Evolutionary conservation across 2,113 vertebrate species (phyloP), one percentile per base, ranked within the genome.

Genomic region (Prietella phreatophila): DNA sequence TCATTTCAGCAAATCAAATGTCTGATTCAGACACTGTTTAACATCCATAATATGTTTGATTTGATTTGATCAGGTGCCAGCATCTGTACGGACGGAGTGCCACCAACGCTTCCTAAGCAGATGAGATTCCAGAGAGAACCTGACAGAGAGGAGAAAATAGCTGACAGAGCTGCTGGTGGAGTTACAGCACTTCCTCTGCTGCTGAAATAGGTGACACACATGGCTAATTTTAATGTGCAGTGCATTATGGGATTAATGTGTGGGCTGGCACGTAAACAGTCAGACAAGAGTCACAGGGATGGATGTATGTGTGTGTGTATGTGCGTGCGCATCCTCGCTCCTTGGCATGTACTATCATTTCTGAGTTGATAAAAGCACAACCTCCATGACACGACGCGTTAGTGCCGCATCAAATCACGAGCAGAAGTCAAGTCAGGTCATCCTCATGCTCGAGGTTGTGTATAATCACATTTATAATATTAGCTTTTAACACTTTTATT

Each of bases 371-470:
- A 93, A 47, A 92, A 88, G 83, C 93, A 92, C 88, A 89, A 89
- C 85, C 88, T 73, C 39, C 87, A 92, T 93, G 93, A 93, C 94
- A 93, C 91, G 90, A 89, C 92, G 89, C 92, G 93, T 95, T 94
- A 94, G 65, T 93, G 91, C 92, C 87, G 91, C 93, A 91, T 92
- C 91, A 80, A 87, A 89, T 91, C 91, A 90, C 88, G 22, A 61
- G 47, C 25, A 50, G 42, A n/a, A 50, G 27, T 78, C 25, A 27
- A 36, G 14, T 39, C 30, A 7, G 80, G 55, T 58, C n/a, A 6
- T 42, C 56, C 30, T 82, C 10, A 13, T 11, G 33, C 47, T 50
- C 13, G 22, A 22, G 73, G 25, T 78, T 6, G 11, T 17, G 75
- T 78, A 2, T 17, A 15, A 78, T 53, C 25, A 27, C 75, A 15